Evolutionary conservation across 2,113 vertebrate genomes (phyloP).

Genomic region (Grammomys surdaster): DNA sequence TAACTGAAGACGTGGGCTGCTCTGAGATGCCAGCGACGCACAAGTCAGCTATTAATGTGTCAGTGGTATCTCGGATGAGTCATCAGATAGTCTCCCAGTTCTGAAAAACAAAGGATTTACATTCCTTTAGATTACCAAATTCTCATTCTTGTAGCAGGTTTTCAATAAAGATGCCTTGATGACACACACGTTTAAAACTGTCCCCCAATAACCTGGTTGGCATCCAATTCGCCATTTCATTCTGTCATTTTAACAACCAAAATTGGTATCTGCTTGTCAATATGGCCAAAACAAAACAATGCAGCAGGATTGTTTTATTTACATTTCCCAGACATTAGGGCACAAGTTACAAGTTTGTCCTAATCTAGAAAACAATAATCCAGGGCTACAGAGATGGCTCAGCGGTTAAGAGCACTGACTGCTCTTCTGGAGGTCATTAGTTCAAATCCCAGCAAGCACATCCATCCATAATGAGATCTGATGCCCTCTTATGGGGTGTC

Average conservation of each 20-base stretch:
- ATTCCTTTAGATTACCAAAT: slow-evolving; percentile 17
- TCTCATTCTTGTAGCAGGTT: no score
- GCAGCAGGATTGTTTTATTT: not conserved
- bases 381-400: no score
- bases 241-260: slow-evolving; percentile 56
- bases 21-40: slow-evolving; percentile 17
- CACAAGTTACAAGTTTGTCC: not conserved
- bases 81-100: not conserved
- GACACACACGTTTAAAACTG: slow-evolving; percentile 41
- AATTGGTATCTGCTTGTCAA: not conserved
- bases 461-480: no score
- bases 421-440: no score
- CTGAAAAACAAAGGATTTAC: slow-evolving; percentile 18
- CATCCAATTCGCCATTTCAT: slow-evolving; percentile 11
- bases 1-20: slow-evolving; percentile 39
- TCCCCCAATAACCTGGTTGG: slow-evolving; percentile 26
- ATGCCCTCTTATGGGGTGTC: no score
- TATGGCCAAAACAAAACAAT: slow-evolving; percentile 32
- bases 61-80: not conserved
- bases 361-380: not conserved
- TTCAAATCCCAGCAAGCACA: no score
- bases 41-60: slow-evolving; percentile 24
- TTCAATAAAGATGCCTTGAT: slow-evolving; percentile 35
- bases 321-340: not conserved
- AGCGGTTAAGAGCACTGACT: no score